Evolutionary conservation across 2,797 vertebrate species (phyloP).

Genomic region (Heteromormyrus szaboi): DNA sequence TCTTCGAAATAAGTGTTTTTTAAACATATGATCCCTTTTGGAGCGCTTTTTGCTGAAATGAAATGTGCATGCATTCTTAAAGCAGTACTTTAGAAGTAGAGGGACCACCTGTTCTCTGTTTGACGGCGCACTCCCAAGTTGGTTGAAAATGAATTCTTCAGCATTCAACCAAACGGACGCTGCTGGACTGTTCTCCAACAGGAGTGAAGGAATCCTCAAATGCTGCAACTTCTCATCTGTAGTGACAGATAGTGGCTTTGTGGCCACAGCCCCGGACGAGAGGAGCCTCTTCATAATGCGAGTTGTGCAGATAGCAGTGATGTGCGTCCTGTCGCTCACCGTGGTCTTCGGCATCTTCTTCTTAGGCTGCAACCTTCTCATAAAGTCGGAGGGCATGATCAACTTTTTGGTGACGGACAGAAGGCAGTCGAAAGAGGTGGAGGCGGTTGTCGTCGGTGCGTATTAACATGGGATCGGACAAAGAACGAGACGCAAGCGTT

Average conservation of each 20-base stretch:
- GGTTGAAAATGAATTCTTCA: constrained; percentile 64
- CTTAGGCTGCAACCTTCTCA: constrained; percentile 94
- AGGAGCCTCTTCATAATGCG: constrained; percentile 88
- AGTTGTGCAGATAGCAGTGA: constrained; percentile 95
- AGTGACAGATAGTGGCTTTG: constrained; percentile 81
- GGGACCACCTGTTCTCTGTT: constrained; percentile 29
- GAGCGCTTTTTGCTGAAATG: neutral
- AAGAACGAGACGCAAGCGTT: neutral
- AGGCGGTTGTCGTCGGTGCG: constrained; percentile 84
- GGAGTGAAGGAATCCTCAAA: constrained; percentile 69
- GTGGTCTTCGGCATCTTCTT: constrained; percentile 98
- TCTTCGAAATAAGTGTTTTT: constrained; percentile 9
- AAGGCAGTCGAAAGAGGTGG: constrained; percentile 88
- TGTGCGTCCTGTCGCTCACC: constrained; percentile 95
- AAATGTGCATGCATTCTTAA: constrained; percentile 9
- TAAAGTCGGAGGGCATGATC: constrained; percentile 98
- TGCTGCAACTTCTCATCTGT: constrained; percentile 90
- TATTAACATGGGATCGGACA: constrained; percentile 57
- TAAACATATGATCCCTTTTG: constrained; percentile 23
- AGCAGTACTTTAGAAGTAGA: neutral
- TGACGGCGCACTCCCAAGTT: constrained; percentile 4
- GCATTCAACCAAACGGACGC: constrained; percentile 77
- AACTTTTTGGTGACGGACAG: constrained; percentile 97
- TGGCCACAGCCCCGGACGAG: constrained; percentile 73
- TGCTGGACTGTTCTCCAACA: constrained; percentile 65